Conservation (phyloP, 2,797 vertebrate species). For the Discoglossus pictus region DNA sequence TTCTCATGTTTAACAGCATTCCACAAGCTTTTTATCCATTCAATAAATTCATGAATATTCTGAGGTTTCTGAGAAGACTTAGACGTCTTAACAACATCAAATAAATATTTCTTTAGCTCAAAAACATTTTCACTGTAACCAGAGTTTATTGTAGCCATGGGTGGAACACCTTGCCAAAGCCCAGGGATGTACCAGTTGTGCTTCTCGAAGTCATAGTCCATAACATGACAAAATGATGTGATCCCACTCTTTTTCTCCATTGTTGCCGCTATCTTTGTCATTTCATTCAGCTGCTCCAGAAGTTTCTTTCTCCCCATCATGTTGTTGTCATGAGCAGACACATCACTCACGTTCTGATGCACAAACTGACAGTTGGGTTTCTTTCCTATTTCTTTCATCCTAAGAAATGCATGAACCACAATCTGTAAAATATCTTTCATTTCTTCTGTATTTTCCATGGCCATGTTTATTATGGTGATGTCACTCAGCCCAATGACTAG, state of each 20-base stretch:
- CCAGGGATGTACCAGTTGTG: slow-evolving; percentile 66
- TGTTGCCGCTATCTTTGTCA: slow-evolving; percentile 49
- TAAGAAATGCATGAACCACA: slow-evolving; percentile 40
- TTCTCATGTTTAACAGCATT: slow-evolving; percentile 55
- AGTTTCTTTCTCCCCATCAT: slow-evolving; percentile 40
- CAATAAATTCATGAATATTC: slow-evolving; percentile 69
- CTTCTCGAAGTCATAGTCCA: slow-evolving; percentile 61
- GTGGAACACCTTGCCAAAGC: slow-evolving; percentile 67
- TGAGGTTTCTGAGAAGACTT: slow-evolving; percentile 58
- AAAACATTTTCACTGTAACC: slow-evolving; percentile 73
- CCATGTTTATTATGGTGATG: slow-evolving; percentile 40
- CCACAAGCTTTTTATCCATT: slow-evolving; percentile 71
- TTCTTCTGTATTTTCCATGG: slow-evolving; percentile 41
- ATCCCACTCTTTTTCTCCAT: slow-evolving; percentile 55
- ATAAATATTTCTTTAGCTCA: slow-evolving; percentile 71
- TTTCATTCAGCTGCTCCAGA: slow-evolving; percentile 54
- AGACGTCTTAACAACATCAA: slow-evolving; percentile 66
- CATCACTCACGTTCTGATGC: slow-evolving; percentile 37
- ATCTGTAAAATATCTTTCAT: slow-evolving; percentile 42
- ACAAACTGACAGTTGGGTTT: slow-evolving; percentile 40
- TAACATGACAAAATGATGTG: slow-evolving; percentile 59
- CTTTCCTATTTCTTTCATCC: slow-evolving; percentile 41
- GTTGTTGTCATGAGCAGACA: slow-evolving; percentile 40
- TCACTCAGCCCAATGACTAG: slow-evolving; percentile 38
- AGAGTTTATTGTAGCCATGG: slow-evolving; percentile 65